These are phyloP conservation scores for Sepiola atlantica DNA, from an alignment of 2,888 invertebrate genomes.

Conservation along the genomic window DNA sequence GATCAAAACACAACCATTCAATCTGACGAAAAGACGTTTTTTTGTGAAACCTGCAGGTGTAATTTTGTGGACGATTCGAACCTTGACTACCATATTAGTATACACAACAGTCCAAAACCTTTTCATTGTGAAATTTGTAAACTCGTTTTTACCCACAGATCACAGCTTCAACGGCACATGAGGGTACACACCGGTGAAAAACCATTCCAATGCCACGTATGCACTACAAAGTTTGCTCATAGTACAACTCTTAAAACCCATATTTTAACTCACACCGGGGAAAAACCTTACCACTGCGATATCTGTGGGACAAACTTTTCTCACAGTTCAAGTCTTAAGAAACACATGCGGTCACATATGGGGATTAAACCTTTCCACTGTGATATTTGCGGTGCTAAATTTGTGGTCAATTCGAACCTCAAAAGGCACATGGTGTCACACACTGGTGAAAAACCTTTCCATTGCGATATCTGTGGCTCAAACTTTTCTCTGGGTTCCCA, in stretches of 20 bases:
- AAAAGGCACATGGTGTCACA: neutral
- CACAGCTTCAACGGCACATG: conserved; percentile 49
- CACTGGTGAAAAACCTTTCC: neutral
- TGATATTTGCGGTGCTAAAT: neutral
- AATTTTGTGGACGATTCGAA: neutral
- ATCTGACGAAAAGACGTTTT: neutral
- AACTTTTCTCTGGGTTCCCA: neutral
- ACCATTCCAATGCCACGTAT: conserved; percentile 61
- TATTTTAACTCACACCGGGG: conserved; percentile 73
- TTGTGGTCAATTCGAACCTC: neutral
- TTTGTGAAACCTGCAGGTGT: neutral
- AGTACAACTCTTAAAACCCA: conserved; percentile 76
- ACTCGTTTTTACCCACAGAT: neutral
- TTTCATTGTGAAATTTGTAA: neutral
- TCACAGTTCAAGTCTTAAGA: neutral
- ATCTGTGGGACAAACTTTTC: conserved; percentile 60
- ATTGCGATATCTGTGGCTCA: neutral
- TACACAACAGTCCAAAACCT: neutral
- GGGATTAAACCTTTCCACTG: conserved; percentile 35
- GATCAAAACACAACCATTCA: neutral
- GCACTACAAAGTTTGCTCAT: conserved; percentile 76
- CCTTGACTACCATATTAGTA: neutral
- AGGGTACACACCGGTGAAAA: neutral
- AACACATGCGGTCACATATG: neutral
- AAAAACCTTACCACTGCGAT: conserved; percentile 73